phyloP scores from a whole-genome alignment of 37 sponge, comb jelly and placozoan genomes.

The Chondrosia reniformis region DNA sequence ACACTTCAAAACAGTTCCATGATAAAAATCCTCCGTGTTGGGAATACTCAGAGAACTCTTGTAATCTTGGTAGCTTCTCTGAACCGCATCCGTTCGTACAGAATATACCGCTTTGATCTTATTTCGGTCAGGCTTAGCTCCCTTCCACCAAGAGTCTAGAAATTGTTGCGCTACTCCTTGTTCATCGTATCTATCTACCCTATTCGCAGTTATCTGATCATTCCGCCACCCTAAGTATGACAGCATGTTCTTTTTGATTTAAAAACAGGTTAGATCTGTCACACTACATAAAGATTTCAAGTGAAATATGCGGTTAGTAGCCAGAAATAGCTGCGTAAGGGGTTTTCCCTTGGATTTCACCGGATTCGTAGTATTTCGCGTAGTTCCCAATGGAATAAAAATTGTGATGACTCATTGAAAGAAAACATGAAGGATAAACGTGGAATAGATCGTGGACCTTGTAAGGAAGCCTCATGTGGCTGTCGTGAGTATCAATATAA shows the following conservation, averaged over 20 bases:
- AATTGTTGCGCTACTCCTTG: background rate
- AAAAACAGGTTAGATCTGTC: too few relatives aligned
- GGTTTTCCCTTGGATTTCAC: too few relatives aligned
- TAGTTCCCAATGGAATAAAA: too few relatives aligned
- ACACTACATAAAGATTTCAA: too few relatives aligned
- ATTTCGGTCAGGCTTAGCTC: background rate
- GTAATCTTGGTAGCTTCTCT: background rate
- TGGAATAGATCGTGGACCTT: background rate
- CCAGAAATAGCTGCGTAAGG: too few relatives aligned
- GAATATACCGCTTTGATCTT: background rate
- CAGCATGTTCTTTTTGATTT: background rate
- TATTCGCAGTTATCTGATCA: background rate
- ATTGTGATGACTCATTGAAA: too few relatives aligned
- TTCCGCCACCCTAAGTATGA: background rate
- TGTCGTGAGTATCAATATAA: too few relatives aligned
- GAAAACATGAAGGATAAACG: too few relatives aligned
- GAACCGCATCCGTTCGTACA: background rate
- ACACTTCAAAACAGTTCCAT: conserved; percentile 1
- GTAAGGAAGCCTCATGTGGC: background rate
- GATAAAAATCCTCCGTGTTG: background rate
- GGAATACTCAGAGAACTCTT: background rate
- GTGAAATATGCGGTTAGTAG: too few relatives aligned
- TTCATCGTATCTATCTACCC: background rate
- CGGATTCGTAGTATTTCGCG: too few relatives aligned
- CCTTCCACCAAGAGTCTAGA: background rate